These are phyloP conservation scores for Promerops cafer DNA, from an alignment of 2,113 vertebrate species.

Conservation along the genomic window DNA sequence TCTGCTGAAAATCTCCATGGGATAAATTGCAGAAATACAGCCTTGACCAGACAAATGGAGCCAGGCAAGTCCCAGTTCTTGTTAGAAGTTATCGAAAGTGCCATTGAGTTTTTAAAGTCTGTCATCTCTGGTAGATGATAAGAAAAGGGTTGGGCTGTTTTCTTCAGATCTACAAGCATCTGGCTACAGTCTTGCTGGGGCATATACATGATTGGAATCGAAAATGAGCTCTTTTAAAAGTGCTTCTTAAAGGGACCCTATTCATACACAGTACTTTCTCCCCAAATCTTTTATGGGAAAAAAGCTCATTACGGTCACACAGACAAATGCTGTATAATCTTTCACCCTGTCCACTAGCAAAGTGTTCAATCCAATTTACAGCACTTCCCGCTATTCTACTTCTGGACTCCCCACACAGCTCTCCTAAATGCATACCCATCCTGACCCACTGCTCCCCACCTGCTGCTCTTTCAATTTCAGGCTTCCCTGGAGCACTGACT, in stretches of 20 bases:
- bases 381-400: constrained; percentile 51
- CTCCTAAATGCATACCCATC: constrained; percentile 40
- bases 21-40: constrained; percentile 64
- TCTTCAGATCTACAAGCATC: constrained; percentile 50
- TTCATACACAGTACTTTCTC: constrained; percentile 54
- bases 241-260: constrained; percentile 58
- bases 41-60: constrained; percentile 61
- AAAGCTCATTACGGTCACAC: constrained; percentile 52
- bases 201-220: constrained; percentile 51
- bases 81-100: constrained; percentile 62
- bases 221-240: constrained; percentile 58
- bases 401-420: constrained; percentile 53
- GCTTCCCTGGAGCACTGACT: constrained; percentile 54
- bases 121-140: constrained; percentile 58
- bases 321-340: constrained; percentile 63
- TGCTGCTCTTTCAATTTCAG: constrained; percentile 48
- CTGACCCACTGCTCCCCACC: constrained; percentile 54
- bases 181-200: constrained; percentile 60
- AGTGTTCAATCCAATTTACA: constrained; percentile 57
- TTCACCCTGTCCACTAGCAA: constrained; percentile 62
- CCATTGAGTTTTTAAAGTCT: constrained; percentile 62
- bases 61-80: constrained; percentile 61
- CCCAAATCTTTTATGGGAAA: constrained; percentile 59
- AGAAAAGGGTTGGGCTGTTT: constrained; percentile 64
- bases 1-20: constrained; percentile 63